Evolutionary conservation across 2,888 invertebrate species (phyloP).

Genomic region (Himalopsyche kuldschensis): DNA sequence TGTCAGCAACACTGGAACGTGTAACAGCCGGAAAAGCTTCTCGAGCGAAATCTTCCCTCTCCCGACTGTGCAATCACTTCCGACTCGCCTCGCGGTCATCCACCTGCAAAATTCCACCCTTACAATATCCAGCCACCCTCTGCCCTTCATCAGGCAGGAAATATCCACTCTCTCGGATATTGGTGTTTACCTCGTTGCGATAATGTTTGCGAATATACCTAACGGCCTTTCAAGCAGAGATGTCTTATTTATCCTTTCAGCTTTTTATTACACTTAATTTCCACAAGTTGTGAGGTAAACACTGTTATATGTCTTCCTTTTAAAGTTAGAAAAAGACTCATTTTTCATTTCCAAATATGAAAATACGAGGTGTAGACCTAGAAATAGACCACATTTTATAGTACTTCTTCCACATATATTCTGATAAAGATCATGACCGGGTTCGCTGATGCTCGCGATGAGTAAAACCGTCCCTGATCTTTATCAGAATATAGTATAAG

Average conservation of each 20-base stretch:
- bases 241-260: not conserved
- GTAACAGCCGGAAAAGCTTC: not conserved
- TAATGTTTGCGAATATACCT: slow-evolving; percentile 31
- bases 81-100: slow-evolving; percentile 26
- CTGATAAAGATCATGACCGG: no score
- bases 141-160: not conserved
- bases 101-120: slow-evolving; percentile 20
- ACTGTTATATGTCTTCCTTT: no score
- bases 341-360: no score
- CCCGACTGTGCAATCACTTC: slow-evolving; percentile 4
- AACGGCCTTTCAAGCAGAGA: not conserved
- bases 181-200: slow-evolving; percentile 24
- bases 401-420: no score
- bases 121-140: slow-evolving; percentile 1
- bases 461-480: no score
- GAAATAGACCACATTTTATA: no score
- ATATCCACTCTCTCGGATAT: slow-evolving; percentile 10
- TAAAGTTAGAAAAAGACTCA: no score
- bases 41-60: not conserved
- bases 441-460: no score
- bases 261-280: slow-evolving; percentile 11
- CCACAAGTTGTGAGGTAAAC: not conserved
- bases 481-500: no score
- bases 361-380: no score
- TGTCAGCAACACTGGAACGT: not conserved